Evolutionary conservation across 1,140 invertebrate genomes (phyloP).

Genomic region (Pseudomyrmex sp.): DNA sequence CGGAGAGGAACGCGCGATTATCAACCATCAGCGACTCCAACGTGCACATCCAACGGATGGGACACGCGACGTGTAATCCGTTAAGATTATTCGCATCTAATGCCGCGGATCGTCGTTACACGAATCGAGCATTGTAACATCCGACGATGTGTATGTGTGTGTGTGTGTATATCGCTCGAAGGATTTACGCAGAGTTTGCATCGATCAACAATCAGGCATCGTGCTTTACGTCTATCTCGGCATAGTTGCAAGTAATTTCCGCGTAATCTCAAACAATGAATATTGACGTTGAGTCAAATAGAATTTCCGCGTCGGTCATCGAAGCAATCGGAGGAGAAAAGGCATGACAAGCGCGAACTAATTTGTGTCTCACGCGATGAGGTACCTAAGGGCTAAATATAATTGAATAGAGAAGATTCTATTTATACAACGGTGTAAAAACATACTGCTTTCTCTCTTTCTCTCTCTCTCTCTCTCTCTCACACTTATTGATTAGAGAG

Average conservation of each 20-base stretch:
- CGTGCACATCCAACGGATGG: neutral
- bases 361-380: neutral
- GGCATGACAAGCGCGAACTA: neutral
- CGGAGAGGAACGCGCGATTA: neutral
- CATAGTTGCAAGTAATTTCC: constrained; percentile 7
- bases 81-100: constrained; percentile 14
- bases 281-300: constrained; percentile 6
- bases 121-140: constrained; percentile 1
- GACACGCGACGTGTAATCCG: constrained; percentile 2
- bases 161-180: constrained; percentile 4
- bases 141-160: neutral
- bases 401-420: constrained; percentile 11
- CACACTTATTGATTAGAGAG: constrained; percentile 34
- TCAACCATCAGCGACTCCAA: neutral
- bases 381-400: neutral
- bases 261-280: neutral
- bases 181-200: neutral
- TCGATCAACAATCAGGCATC: constrained; percentile 11
- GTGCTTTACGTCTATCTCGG: neutral
- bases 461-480: too few species aligned
- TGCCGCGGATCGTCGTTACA: constrained; percentile 21
- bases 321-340: neutral
- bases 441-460: neutral
- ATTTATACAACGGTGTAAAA: constrained; percentile 33
- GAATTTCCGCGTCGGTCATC: neutral